A percentile compares a stretch with the other conserved stretches of the same genome.
Conservation (phyloP, 35 echinoderm and acorn worm species). For the Hemicentrotus pulcherrimus region DNA sequence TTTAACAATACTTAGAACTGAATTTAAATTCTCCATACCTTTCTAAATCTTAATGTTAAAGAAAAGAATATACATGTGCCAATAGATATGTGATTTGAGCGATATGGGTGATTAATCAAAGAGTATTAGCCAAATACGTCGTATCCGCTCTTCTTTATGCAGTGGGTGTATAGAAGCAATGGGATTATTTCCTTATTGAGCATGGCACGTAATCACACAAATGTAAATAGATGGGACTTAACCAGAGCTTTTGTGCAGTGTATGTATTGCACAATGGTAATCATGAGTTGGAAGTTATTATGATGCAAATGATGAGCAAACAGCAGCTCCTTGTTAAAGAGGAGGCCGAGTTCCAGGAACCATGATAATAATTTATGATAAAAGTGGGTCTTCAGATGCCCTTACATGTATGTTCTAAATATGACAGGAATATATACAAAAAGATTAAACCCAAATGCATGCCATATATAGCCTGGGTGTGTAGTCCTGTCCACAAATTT, state of each 20-base stretch:
- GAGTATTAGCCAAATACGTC: not conserved
- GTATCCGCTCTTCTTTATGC: not conserved
- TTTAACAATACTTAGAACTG: not conserved
- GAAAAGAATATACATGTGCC: not conserved
- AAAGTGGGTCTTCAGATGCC: not conserved
- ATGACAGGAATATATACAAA: no score
- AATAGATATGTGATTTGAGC: not conserved
- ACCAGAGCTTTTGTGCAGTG: not conserved
- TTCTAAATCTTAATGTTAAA: not conserved
- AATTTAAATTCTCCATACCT: not conserved
- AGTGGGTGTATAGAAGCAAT: not conserved
- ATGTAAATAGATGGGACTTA: conserved; percentile 11
- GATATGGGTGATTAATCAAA: not conserved
- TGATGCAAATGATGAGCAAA: conserved; percentile 11
- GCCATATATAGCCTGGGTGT: no score
- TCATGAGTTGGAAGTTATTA: not conserved
- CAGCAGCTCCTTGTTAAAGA: conserved; percentile 15
- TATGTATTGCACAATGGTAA: not conserved
- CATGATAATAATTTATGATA: not conserved
- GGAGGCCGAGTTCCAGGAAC: no score
- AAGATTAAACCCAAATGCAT: no score
- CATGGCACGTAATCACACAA: not conserved
- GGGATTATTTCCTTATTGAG: not conserved
- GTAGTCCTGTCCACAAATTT: no score
- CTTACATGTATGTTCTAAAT: no score